Evolutionary conservation across 2,113 vertebrate species (phyloP).

Genomic region (Hydrochoerus hydrochaeris): DNA sequence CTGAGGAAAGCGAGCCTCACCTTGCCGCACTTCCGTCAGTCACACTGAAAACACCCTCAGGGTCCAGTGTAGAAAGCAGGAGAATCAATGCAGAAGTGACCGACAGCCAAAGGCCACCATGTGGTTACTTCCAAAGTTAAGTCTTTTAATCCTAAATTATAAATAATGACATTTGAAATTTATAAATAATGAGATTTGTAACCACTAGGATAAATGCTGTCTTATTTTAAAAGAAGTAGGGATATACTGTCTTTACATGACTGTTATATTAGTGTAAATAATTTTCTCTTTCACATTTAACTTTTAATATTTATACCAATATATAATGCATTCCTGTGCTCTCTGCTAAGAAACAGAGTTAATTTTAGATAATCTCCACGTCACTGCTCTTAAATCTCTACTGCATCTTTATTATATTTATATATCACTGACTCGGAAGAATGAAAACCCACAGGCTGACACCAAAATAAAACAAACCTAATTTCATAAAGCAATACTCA

Average conservation of each 20-base stretch:
- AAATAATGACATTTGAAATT: background rate
- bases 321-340: background rate
- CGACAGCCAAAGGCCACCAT: background rate
- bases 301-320: background rate
- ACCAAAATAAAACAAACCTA: background rate
- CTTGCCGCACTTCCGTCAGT: background rate
- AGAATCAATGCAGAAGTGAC: background rate
- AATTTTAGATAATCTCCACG: background rate
- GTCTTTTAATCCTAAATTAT: background rate
- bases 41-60: background rate
- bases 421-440: background rate
- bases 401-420: background rate
- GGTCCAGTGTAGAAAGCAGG: background rate
- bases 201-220: background rate
- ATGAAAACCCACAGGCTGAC: background rate
- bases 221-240: background rate
- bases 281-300: constrained; percentile 1
- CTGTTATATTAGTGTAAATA: background rate
- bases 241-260: background rate
- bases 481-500: background rate
- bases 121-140: background rate
- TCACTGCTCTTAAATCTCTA: background rate
- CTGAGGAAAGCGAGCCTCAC: background rate
- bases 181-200: background rate
- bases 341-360: background rate